Base-by-base conservation (phyloP, 2,113 vertebrate genomes). In the Thomomys bottae region DNA sequence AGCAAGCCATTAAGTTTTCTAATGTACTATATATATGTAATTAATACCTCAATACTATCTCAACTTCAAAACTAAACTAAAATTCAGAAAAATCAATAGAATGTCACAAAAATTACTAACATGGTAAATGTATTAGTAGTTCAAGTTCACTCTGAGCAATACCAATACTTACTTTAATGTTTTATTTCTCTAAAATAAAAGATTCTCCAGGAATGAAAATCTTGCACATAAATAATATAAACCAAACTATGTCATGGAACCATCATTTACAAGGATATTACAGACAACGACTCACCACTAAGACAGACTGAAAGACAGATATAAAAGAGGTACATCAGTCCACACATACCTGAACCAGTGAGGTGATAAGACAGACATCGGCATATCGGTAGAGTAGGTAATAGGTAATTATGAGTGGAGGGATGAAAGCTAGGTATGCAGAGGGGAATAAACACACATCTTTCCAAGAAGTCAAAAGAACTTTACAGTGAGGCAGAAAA, bases 1-100 rank as follows among this genome's bases (percentile, higher is more conserved):
- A 61, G 23, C 24, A 61, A 61, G 5, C 59, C 59, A 61, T 61
- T 26, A 26, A 2, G 14, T 72, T 67, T 81, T 71, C 64, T 75
- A 59, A 87, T 38, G 28, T 72, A 76, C 92, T 87, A 88, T 28
- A 84, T 30, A 70, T 49, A 64, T n/a, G n/a, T 75, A 15, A 40
- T 61, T 49, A 78, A 34, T 26, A 84, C 28, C 15, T 54, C 49
- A 54, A 54, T 54, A 54, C 49, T 10, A 54, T 54, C 12, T 79
- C 83, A 90, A 59, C 73, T 87, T 76, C 42, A 84, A 92, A 92
- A 92, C 6, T 77, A 38, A 20, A 34, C 40, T 87, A 67, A 94
- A 89, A 91, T 26, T 38, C 0, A 84, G 21, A 54, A 63, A 79
- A 63, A 0, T 23, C 90, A 89, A 32, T 23, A 84, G 54, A 30